Base-by-base conservation (phyloP, 2,113 vertebrate species). In the Euleptes europaea region DNA sequence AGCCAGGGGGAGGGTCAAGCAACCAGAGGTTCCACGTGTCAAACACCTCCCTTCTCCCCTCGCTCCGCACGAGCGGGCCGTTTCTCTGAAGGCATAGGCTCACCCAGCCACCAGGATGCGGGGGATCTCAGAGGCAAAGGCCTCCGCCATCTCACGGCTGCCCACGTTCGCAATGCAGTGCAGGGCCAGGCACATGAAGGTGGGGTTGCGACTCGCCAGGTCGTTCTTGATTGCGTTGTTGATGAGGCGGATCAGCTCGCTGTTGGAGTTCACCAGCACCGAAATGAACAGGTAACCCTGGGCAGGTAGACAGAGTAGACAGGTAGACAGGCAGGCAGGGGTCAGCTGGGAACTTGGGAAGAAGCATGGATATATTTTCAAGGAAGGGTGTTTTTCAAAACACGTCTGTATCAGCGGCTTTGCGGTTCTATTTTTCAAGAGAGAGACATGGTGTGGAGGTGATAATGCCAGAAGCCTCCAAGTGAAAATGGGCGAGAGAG, bases 141-240 rank as follows among this genome's bases (percentile, higher is more conserved):
- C 98, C 94, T 99, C 98, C 0, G 98, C 98, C 98, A 99, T 99
- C 95, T 98, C 98, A 0, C 98, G 96, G 94, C 98, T 98, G 89
- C 98, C 98, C 82, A 99, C 98, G 0, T 99, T 99, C 33, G 98
- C 98, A 0, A 99, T 99, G 78, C 98, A 99, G 94, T 99, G 98
- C 85, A 99, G 95, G 0, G 98, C 97, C 96, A 99, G 95, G 93
- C 98, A 98, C 98, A 99, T 99, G 96, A 98, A 99, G 92, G 98
- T 99, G 87, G 98, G 98, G 94, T 99, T 99, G 80, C 98, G 97
- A 95, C 98, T 99, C 87, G 98, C 97, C 95, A 99, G 94, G 95
- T 99, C 98, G 0, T 99, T 99, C 96, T 98, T 98, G 93, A 99
- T 98, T 88, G 97, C 98, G 0, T 98, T 99, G 94, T 98, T 99